Evolutionary conservation across 2,113 vertebrate genomes (phyloP), one percentile per base, ranked within the genome.

Genomic region (Nesogale talazaci): DNA sequence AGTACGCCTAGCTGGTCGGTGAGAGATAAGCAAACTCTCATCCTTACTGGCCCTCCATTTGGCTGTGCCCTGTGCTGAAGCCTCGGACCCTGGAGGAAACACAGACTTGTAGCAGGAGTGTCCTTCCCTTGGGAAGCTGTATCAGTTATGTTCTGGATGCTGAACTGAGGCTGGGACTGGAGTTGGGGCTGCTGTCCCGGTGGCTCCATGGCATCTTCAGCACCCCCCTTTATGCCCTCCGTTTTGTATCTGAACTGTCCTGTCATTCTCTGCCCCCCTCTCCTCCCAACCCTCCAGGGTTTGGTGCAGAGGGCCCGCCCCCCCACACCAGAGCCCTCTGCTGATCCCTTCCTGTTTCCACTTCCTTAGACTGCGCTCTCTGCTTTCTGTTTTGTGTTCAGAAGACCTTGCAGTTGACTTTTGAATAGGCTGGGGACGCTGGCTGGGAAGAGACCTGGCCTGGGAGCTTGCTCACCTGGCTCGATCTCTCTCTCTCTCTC

Each of bases 401-500:
- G 34, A 67, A 81, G 19, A 19, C 25, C 81, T 77, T 88, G 79
- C 22, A 0, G 61, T 74, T 93, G 72, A 31, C 80, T 70, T 93
- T 80, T 81, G 57, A 86, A 16, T 40, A 31, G 27, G 65, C 17
- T 5, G 20, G 9, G 61, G 22, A 25, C 19, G 56, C 81, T 15
- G 57, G 10, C 22, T 29, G 69, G 2, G n/a, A 70, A 34, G 31
- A 20, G 9, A 7, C 6, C 10, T n/a, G 36, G 46, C 34, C 7
- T 70, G 42, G 5, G 63, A 46, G 12, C 65, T 17, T 15, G 29
- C 69, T 93, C 84, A 91, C 25, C 63, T 65, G 63, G 14, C 11
- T 65, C 23, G n/a, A n/a, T 77, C 88, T 97, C 46, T 91, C 96
- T n/a, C 98, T 95, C 19, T 95, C 23, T 77, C 88, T 97, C 46